Percentiles rank a stretch among this genome's conserved stretches.
phyloP scores from a whole-genome alignment of 2,888 invertebrate genomes.

The Dichetophora obliterata region DNA sequence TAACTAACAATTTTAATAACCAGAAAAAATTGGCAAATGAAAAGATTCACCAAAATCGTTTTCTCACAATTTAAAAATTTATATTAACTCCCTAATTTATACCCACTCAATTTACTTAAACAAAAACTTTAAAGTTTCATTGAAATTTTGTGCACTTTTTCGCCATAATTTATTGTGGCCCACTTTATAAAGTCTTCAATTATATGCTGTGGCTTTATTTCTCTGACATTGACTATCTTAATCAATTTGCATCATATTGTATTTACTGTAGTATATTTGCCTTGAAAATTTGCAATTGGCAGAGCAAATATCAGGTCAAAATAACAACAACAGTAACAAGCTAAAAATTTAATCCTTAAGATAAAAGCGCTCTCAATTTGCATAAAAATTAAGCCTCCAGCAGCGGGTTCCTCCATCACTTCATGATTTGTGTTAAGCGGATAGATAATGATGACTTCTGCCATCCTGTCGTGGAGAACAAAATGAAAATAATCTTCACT shows the following conservation, averaged over 20 bases:
- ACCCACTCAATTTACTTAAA: no score
- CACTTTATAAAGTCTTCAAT: slow-evolving; percentile 44
- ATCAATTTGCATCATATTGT: slow-evolving; percentile 37
- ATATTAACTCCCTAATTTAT: no score
- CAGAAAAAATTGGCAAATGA: no score
- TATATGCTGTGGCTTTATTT: slow-evolving; percentile 11
- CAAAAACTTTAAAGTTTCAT: no score
- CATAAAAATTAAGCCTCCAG: background rate
- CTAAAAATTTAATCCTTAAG: background rate
- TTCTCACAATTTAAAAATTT: no score
- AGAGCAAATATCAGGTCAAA: background rate
- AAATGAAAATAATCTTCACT: background rate
- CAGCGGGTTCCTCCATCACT: background rate
- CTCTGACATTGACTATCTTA: slow-evolving; percentile 25
- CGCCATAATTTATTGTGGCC: background rate
- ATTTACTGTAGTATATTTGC: background rate
- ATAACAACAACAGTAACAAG: background rate
- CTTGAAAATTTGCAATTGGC: no score
- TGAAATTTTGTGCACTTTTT: no score
- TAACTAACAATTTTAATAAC: no score
- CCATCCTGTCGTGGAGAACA: background rate
- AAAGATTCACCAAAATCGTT: no score
- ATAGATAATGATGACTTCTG: background rate
- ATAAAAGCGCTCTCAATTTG: background rate
- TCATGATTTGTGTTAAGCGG: background rate